These are phyloP conservation scores for Lacanobia wlatinum DNA, from an alignment of 2,888 invertebrate genomes.

Conservation along the genomic window DNA sequence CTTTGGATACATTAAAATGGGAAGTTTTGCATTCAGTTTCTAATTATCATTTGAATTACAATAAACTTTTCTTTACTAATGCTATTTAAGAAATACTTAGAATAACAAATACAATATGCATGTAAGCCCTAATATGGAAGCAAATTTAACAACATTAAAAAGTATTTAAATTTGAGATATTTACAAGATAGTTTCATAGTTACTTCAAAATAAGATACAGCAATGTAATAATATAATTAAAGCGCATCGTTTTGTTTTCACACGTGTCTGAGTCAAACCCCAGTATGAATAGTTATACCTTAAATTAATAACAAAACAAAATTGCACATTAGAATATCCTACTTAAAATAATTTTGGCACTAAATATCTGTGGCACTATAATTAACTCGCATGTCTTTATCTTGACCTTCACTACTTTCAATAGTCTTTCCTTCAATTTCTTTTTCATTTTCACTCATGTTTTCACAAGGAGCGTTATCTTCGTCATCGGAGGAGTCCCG, in stretches of 20 bases:
- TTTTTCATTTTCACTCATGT: constrained; percentile 85
- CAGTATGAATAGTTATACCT: constrained; percentile 85
- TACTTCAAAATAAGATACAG: constrained; percentile 81
- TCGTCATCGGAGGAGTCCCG: constrained; percentile 91
- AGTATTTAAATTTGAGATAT: constrained; percentile 83
- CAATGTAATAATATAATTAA: constrained; percentile 82
- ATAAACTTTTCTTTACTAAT: constrained; percentile 72
- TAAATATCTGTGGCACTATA: constrained; percentile 92
- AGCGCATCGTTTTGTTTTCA: constrained; percentile 89
- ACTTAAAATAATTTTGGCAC: constrained; percentile 92
- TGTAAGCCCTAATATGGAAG: constrained; percentile 87
- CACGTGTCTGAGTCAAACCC: constrained; percentile 84
- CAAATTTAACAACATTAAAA: constrained; percentile 87
- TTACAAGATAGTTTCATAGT: constrained; percentile 83
- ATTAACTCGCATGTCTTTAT: constrained; percentile 87
- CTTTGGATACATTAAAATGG: constrained; percentile 63
- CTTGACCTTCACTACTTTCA: constrained; percentile 84
- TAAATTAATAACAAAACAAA: constrained; percentile 88
- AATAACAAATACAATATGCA: constrained; percentile 85
- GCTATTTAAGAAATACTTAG: constrained; percentile 80
- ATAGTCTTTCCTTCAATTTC: constrained; percentile 87
- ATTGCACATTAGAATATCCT: constrained; percentile 90
- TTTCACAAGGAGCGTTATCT: constrained; percentile 79
- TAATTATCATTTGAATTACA: constrained; percentile 65
- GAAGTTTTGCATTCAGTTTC: constrained; percentile 54